Evolutionary conservation across 2,113 vertebrate species (phyloP).

Genomic region (Siniperca chuatsi): DNA sequence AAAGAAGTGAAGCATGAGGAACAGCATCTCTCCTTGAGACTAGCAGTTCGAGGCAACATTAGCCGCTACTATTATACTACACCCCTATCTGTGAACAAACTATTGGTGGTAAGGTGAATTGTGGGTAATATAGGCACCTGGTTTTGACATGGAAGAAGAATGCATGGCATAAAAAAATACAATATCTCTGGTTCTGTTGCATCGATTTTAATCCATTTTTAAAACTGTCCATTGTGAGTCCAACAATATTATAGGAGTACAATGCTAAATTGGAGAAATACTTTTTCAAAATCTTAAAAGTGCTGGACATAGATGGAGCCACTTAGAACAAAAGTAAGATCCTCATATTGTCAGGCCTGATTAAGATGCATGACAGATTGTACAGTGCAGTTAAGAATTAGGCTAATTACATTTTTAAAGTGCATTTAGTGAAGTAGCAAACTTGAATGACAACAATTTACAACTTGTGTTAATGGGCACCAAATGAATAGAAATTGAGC

Average conservation of each 20-base stretch:
- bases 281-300: not conserved
- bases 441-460: not conserved
- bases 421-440: not conserved
- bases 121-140: not conserved
- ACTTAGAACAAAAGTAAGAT: not conserved
- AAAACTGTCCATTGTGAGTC: not conserved
- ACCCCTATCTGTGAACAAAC: not conserved
- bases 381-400: not conserved
- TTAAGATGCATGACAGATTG: not conserved
- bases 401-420: not conserved
- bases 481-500: not conserved
- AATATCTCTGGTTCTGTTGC: not conserved
- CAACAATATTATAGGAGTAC: not conserved
- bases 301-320: not conserved
- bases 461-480: not conserved
- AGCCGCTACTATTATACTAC: not conserved
- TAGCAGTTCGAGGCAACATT: not conserved
- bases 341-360: not conserved
- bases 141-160: no score
- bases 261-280: not conserved
- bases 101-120: not conserved
- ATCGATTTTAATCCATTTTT: not conserved
- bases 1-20: not conserved
- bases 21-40: not conserved
- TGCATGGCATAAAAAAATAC: not conserved